Evolutionary conservation across 1,140 invertebrate species (phyloP), one percentile per base, ranked within the genome.

Genomic region (Bicyclus anynana): DNA sequence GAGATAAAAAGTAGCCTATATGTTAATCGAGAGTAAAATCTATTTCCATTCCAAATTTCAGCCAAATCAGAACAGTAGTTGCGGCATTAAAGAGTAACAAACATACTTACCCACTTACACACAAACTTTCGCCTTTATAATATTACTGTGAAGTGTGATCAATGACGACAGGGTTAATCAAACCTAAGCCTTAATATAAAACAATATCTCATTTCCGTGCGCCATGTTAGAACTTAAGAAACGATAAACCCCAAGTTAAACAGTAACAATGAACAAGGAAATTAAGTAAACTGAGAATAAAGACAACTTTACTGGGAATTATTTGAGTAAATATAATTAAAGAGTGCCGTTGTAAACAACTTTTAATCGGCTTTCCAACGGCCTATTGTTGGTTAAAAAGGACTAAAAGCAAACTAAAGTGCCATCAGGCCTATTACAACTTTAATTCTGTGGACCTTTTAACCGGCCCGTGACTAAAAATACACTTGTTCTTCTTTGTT

Each of bases 321-420:
- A 53, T 52, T 52, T 52, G 7, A 44, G 51, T 44, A 53, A 53
- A 53, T 53, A 44, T 53, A 53, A 44, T 53, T 42, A 44, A 44
- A 44, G 38, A 53, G 51, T 29, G 1, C 38, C 38, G 17, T 38
- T 44, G 51, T 44, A 18, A 16, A 18, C 35, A 53, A 53, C 14
- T 53, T 53, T 53, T 53, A 53, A 53, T 53, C 51, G 51, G 51
- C 51, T 53, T 53, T 13, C 2, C 51, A 27, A 29, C 23, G 27
- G 23, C 16, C 51, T 20, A 42, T 53, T 53, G 51, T 44, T 42
- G 38, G 21, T 53, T 53, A 53, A 53, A 29, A 37, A 9, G 38
- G 40, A 38, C 51, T 29, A 51, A 42, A 53, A 53, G 50, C 26
- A 42, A 42, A 53, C 37, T 53, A 53, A 42, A 44, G 26, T 29